A percentile compares a stretch with the other conserved stretches of the same genome.
Conservation (phyloP, 2,888 invertebrate genomes). For the Cheilosia impressa region DNA sequence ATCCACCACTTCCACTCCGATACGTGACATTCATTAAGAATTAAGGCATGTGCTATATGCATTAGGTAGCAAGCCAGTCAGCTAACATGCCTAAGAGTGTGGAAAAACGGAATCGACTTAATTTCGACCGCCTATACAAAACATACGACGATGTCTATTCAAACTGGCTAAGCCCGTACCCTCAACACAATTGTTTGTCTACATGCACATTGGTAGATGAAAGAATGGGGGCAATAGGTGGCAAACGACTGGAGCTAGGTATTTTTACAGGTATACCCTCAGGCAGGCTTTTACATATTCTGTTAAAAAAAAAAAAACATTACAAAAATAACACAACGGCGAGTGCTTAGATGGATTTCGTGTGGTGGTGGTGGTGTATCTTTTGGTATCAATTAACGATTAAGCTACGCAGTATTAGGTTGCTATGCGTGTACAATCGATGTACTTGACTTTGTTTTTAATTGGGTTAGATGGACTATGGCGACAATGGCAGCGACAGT, state of each 20-base stretch:
- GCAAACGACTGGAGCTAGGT: conserved; percentile 32
- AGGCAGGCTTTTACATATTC: conserved; percentile 55
- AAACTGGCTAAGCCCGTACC: conserved; percentile 48
- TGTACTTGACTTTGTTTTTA: conserved; percentile 69
- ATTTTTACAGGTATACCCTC: conserved; percentile 47
- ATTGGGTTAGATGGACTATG: conserved; percentile 50
- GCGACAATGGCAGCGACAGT: not conserved
- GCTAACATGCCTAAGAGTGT: conserved; percentile 67
- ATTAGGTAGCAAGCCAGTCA: conserved; percentile 21
- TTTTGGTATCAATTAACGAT: conserved; percentile 63
- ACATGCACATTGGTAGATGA: conserved; percentile 44
- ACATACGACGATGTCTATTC: conserved; percentile 8
- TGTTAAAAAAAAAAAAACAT: not conserved
- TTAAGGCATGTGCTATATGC: conserved; percentile 63
- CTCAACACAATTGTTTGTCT: conserved; percentile 56
- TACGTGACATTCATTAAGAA: conserved; percentile 72
- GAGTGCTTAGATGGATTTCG: conserved; percentile 57
- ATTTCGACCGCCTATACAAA: conserved; percentile 53
- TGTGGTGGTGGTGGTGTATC: conserved; percentile 7
- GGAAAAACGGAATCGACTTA: conserved; percentile 63
- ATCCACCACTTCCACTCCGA: conserved; percentile 36
- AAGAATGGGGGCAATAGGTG: conserved; percentile 66
- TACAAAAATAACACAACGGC: conserved; percentile 10
- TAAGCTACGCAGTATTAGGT: conserved; percentile 21
- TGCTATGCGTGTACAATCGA: conserved; percentile 37